Percentiles rank a stretch among this genome's conserved stretches.
Conservation (phyloP, 2,113 vertebrate genomes). For the Callionymus lyra region DNA sequence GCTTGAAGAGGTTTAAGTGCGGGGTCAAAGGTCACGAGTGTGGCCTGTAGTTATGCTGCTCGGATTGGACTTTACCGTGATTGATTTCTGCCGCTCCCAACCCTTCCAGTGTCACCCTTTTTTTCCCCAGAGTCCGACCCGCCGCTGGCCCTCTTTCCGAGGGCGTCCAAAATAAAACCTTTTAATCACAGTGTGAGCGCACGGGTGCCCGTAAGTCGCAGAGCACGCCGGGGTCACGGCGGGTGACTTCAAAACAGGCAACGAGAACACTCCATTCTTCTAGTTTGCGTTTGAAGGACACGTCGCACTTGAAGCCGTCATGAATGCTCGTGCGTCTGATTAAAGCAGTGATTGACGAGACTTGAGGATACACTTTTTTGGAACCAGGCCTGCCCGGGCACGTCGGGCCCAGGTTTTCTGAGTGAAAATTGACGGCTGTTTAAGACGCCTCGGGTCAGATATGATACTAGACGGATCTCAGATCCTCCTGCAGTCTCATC, state of each 20-base stretch:
- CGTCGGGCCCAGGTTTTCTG: constrained; percentile 34
- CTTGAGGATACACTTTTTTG: constrained; percentile 16
- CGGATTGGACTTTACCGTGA: constrained; percentile 5
- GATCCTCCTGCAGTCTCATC: constrained; percentile 8
- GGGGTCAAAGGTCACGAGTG: constrained; percentile 43
- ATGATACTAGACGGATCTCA: constrained; percentile 9
- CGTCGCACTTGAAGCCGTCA: constrained; percentile 5
- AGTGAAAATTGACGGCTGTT: constrained; percentile 27
- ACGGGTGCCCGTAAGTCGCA: neutral
- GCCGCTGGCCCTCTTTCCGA: too few species aligned
- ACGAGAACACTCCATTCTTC: too few species aligned
- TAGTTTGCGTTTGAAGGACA: too few species aligned
- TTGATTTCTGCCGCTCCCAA: constrained; percentile 6
- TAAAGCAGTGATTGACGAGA: too few species aligned
- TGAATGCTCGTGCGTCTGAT: too few species aligned
- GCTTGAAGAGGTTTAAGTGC: constrained; percentile 24
- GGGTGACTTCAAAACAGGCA: neutral
- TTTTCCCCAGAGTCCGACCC: neutral
- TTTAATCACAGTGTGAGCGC: constrained; percentile 1
- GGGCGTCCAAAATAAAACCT: neutral
- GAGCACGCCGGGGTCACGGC: neutral
- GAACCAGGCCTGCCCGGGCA: constrained; percentile 27
- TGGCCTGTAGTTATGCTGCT: constrained; percentile 20
- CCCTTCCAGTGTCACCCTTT: neutral
- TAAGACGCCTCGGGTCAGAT: constrained; percentile 30